Base-by-base conservation (phyloP, 35 echinoderm and acorn worm genomes). In the Patiria miniata region DNA sequence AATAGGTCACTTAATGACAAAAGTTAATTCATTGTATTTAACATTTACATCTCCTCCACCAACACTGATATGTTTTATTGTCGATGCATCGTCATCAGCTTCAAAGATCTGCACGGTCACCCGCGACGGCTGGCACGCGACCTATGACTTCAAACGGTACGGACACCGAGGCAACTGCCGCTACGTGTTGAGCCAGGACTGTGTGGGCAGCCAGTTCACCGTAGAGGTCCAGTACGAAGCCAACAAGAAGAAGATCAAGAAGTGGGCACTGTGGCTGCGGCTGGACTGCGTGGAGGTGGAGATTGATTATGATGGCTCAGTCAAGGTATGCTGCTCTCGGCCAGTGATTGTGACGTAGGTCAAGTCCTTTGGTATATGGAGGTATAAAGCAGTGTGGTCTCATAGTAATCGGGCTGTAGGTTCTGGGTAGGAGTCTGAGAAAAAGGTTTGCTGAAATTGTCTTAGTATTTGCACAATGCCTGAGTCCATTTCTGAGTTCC, bases 141-240 rank as follows among this genome's bases (percentile, higher is more conserved):
- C 89, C 7, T 91, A 86, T 42, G 89, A 91, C 51, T 8, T 34
- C 23, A 39, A 86, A 37, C 10, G 18, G 18, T 86, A 40, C n/a
- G 52, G 79, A 21, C 51, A 79, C 26, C 51, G 21, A 0, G 89
- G 89, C 12, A 54, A 85, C 36, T 91, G 89, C 77, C 89, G 89
- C 36, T 91, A 91, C 52, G 69, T 91, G 17, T 39, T 91, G 52
- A 85, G 77, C n/a, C 83, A 80, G 32, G 89, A 91, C 39, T 91
- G 73, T 61, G 36, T 52, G 9, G 84, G 39, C 21, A 78, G 89
- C 28, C 69, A 69, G 54, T 85, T 85, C 37, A 91, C 73, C 51
- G 39, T 91, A 29, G 77, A 91, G 40, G 76, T 91, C n/a, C 83
- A 91, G 77, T 37, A 61, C 7, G 83, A 91, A 52, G 77, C 50